These are phyloP conservation scores for Linyphia triangularis DNA, from an alignment of 2,888 invertebrate genomes.

Conservation along the genomic window DNA sequence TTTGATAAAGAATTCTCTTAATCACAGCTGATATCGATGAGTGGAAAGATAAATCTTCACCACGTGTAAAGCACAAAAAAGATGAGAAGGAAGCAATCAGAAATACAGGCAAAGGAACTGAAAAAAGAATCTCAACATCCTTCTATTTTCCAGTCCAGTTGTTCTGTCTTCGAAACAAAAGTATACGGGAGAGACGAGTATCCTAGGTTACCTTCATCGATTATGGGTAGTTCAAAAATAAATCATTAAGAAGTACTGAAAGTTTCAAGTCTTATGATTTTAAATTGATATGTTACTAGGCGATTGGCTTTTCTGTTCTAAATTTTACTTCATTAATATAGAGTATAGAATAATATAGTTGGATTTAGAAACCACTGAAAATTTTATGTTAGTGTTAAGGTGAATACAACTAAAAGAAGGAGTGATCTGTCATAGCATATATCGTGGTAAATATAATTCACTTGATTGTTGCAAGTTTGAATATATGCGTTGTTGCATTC, in stretches of 20 bases:
- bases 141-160: constrained; percentile 57
- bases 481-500: too few relatives aligned
- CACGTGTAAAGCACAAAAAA: constrained; percentile 1
- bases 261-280: background rate
- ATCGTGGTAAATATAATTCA: too few relatives aligned
- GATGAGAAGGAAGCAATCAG: background rate
- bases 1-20: constrained; percentile 9
- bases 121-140: constrained; percentile 16
- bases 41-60: background rate
- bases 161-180: constrained; percentile 39
- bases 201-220: constrained; percentile 56
- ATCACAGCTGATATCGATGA: background rate
- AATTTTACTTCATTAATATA: too few relatives aligned
- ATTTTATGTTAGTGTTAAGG: too few relatives aligned
- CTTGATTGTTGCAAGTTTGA: too few relatives aligned
- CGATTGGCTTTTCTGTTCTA: too few relatives aligned
- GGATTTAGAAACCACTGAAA: too few relatives aligned
- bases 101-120: background rate
- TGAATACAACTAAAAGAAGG: too few relatives aligned
- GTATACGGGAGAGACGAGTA: constrained; percentile 12
- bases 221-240: constrained; percentile 3
- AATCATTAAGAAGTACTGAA: background rate
- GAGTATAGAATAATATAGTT: too few relatives aligned
- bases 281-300: background rate
- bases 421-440: too few relatives aligned